Evolutionary conservation across 2,113 vertebrate species (phyloP), one percentile per base, ranked within the genome.

Genomic region (Lasiurus cinereus): DNA sequence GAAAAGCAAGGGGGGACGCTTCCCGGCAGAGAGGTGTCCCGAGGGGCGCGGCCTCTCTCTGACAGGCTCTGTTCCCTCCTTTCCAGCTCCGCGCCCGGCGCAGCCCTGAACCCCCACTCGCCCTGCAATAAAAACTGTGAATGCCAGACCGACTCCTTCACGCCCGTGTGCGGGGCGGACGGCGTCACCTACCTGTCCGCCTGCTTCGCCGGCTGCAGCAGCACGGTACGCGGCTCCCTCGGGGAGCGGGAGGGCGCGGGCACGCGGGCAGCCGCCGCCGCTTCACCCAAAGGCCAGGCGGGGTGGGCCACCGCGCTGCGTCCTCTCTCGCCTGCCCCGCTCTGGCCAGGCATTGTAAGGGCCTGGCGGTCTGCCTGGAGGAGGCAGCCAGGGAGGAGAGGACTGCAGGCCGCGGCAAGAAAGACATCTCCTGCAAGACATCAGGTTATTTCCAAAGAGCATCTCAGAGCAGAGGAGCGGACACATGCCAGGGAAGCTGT

Each of bases 171-270:
- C 16, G 99, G 99, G 96, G 99, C 99, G 77, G 99, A 99, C 0
- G 99, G 99, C 3, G 72, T 99, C 97, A 99, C 99, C 46, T 99
- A 99, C 98, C 98, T 99, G 98, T 99, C 99, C 0, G 98, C 99
- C 98, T 99, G 99, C 98, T 99, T 99, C 5, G 99, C 99, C 46
- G 99, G 99, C 98, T 99, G 99, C 98, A 99, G 97, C 91, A 98
- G 97, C 93, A 95, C 97, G 96, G 98, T 98, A 96, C 33, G 66
- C 8, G 15, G 5, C 27, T 78, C 82, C n/a, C 66, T 24, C 79
- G 14, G 4, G 10, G n/a, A 29, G 6, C 1, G 39, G 54, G 70
- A 2, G 0, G 22, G 79, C 22, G 29, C 9, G 0, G 67, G 73
- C 24, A 13, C 11, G 0, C 13, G 3, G 29, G 46, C 64, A 96